Base-by-base conservation (phyloP, 2,113 vertebrate genomes). In the Tretioscincus oriximinensis region DNA sequence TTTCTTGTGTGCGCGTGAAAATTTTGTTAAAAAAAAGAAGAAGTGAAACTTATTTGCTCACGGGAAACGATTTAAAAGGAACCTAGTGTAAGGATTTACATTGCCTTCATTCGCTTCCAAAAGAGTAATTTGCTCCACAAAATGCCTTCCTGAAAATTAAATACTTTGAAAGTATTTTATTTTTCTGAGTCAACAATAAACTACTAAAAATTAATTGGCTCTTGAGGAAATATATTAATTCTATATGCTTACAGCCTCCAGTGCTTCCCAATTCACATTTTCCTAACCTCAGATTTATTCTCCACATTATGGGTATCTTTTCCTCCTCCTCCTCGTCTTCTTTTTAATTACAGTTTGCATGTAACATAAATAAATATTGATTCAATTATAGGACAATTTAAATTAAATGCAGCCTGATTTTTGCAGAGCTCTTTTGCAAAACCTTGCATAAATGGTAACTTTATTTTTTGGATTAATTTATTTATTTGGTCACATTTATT, bases 161-260 rank as follows among this genome's bases (percentile, higher is more conserved):
- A 81, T 1, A 75, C 26, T 54, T 74, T 3, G 24, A 60, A 80
- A 31, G 49, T 78, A 41, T 41, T 5, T 64, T 61, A n/a, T 76
- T 73, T 86, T 75, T 24, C 20, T 72, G 58, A 26, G 70, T 80
- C 82, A 89, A 75, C 26, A n/a, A 77, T 66, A 66, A 47, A 28
- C 31, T 20, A 47, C 8, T 29, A 69, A 76, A 78, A 73, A 81
- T 12, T 80, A 12, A 76, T 75, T 35, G 58, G 21, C 71, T 72
- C 28, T 22, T 69, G 31, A 11, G 74, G n/a, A 61, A 77, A 81
- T 54, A 81, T 54, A 51, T 81, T 81, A 74, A 80, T 41, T 73
- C 71, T 67, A 2, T 75, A 70, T 82, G 51, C 66, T 51, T 69
- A 49, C 69, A 82, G 45, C 4, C 70, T 41, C 80, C 49, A 16